These are phyloP conservation scores for Smutsia gigantea DNA, from an alignment of 2,797 vertebrate species.

Conservation along the genomic window DNA sequence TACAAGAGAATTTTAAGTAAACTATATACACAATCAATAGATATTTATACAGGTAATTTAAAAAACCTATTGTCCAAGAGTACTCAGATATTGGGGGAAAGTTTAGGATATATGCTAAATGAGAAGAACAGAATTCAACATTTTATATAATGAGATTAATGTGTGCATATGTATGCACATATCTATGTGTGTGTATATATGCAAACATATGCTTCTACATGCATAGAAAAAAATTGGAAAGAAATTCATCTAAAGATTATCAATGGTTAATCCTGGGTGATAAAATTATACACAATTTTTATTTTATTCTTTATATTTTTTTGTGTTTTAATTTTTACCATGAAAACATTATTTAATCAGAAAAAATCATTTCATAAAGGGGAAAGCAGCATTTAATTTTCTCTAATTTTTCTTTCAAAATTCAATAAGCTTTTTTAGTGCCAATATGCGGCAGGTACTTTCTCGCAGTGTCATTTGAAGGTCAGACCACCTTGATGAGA, in stretches of 20 bases:
- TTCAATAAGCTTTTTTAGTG: background rate
- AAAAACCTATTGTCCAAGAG: background rate
- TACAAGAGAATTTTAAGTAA: background rate
- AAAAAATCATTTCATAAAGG: background rate
- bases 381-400: background rate
- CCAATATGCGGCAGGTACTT: background rate
- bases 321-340: background rate
- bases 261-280: background rate
- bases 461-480: background rate
- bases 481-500: background rate
- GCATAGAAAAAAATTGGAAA: background rate
- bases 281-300: conserved; percentile 3
- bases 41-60: background rate
- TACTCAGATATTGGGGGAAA: background rate
- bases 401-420: conserved; percentile 3
- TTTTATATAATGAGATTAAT: background rate
- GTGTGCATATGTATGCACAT: background rate
- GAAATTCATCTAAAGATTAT: background rate
- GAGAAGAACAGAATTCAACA: background rate
- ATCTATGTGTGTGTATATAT: background rate
- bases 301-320: background rate
- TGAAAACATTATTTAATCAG: background rate
- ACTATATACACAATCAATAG: background rate
- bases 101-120: background rate
- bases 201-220: background rate